Evolutionary conservation across 2,888 invertebrate genomes (phyloP), one percentile per base, ranked within the genome.

Genomic region (Drosophila quasianomalipes): DNA sequence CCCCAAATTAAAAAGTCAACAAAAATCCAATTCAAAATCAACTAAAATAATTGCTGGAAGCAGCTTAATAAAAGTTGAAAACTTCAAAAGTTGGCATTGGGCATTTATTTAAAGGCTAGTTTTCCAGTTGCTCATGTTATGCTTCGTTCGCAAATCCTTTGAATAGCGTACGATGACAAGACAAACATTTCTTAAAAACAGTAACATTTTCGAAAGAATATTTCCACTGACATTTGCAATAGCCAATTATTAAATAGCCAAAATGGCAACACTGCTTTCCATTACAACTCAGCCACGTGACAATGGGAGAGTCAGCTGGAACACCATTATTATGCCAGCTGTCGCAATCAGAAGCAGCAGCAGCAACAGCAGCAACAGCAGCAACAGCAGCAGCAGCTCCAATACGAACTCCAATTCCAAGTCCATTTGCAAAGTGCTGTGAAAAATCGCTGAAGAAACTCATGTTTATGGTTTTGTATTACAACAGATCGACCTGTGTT

Each of bases 391-490:
- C 58, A 66, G 33, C 70, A 33, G 35, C 60, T 52, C 30, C 62
- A 49, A 12, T 33, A 31, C 19, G 39, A 47, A 14, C 35, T 47
- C 22, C 35, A 53, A 37, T 30, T 52, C 19, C 12, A 53, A 54
- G 31, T 55, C 53, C 59, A 47, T 41, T 53, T 44, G 51, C 64
- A 47, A 55, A 69, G 35, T 64, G 79, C 82, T 79, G 82, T 80
- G 71, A 80, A 82, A 82, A 82, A 68, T 70, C 53, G 57, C 59
- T 55, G 30, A 41, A 62, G 66, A 69, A 77, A 73, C 70, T 55
- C 74, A 74, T 81, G 67, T 81, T 81, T 77, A 65, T 67, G 75
- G 78, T 81, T 70, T 79, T 63, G 79, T 79, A 77, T 81, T 79
- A 79, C 79, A 79, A 79, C 70, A 79, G 76, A 65, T 67, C 58